phyloP scores from a whole-genome alignment of 2,113 vertebrate genomes.

The Burhinus oedicnemus region DNA sequence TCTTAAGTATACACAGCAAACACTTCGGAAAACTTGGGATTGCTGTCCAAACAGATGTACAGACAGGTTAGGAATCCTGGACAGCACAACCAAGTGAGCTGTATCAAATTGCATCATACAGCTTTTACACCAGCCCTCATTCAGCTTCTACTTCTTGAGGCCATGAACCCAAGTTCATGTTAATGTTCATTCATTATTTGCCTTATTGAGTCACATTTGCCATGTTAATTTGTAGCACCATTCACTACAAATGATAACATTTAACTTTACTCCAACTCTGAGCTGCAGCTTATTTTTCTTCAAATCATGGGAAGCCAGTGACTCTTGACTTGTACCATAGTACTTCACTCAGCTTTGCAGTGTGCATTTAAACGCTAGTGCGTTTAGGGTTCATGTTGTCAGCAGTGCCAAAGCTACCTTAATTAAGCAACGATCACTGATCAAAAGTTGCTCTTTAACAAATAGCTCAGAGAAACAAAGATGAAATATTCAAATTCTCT shows the following conservation, averaged over 20 bases:
- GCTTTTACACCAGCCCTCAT: neutral
- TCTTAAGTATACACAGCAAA: neutral
- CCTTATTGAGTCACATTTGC: neutral
- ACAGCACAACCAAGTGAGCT: neutral
- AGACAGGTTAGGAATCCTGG: neutral
- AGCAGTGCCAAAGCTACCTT: neutral
- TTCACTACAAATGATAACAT: neutral
- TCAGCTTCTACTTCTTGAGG: neutral
- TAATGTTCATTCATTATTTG: neutral
- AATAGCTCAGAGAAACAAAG: neutral
- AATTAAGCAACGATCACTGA: neutral
- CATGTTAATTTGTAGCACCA: neutral
- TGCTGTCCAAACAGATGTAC: neutral
- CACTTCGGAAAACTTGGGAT: neutral
- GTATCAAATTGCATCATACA: neutral
- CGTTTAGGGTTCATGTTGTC: neutral
- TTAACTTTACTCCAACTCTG: neutral
- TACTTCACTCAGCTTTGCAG: neutral
- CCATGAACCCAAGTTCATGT: neutral
- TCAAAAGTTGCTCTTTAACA: neutral
- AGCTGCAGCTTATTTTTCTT: neutral
- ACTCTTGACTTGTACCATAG: neutral
- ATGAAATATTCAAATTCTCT: neutral
- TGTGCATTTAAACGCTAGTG: neutral
- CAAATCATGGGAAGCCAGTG: neutral